Evolutionary conservation across 2,888 invertebrate species (phyloP).

Genomic region (Lysandra bellargus): DNA sequence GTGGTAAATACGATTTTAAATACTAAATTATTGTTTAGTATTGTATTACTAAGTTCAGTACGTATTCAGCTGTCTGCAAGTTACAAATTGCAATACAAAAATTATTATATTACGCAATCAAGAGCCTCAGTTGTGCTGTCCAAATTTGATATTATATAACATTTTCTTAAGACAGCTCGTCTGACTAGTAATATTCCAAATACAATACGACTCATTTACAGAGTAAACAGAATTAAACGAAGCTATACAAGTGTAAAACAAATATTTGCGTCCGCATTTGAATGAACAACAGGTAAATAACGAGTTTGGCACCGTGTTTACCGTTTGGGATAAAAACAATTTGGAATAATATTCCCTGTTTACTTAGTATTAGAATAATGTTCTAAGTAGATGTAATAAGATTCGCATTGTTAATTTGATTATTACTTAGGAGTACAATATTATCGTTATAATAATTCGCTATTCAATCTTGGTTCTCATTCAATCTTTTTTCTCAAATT

Average conservation of each 20-base stretch:
- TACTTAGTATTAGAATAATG: background rate
- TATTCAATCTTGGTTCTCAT: too few species aligned
- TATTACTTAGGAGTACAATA: too few species aligned
- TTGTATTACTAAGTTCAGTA: too few species aligned
- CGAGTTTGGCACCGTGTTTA: background rate
- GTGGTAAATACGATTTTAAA: too few species aligned
- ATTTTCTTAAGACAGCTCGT: background rate
- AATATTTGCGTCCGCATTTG: conserved; percentile 25
- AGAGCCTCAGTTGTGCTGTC: background rate
- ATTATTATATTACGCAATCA: background rate
- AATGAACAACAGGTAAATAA: conserved; percentile 28
- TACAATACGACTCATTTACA: conserved; percentile 9
- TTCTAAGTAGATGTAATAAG: background rate
- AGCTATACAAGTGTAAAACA: conserved; percentile 20
- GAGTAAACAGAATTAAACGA: conserved; percentile 8
- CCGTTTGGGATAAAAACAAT: conserved; percentile 3
- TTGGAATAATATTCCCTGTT: background rate
- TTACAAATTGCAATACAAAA: background rate
- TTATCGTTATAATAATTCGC: too few species aligned
- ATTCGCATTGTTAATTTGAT: background rate
- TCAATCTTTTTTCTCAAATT: too few species aligned
- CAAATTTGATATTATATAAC: background rate
- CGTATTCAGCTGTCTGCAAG: background rate
- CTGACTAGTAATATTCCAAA: background rate
- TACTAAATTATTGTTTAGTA: too few species aligned